Conservation (phyloP, 2,888 invertebrate genomes). For the Epinotia brunnichana region DNA sequence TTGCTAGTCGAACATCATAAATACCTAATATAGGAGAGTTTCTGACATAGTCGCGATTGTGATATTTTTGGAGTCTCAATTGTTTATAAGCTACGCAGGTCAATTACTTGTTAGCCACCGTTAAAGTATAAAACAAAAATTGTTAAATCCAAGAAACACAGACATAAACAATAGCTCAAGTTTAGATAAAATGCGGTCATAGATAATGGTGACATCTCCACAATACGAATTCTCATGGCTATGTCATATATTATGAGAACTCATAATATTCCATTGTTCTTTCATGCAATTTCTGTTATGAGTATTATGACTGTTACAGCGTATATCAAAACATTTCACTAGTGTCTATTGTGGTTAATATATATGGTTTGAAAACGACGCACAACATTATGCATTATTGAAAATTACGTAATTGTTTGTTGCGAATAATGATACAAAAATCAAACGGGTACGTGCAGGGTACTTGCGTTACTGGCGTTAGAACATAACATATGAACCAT, state of each 20-base stretch:
- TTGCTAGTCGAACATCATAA: too few relatives aligned
- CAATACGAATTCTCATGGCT: neutral
- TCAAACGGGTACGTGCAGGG: too few relatives aligned
- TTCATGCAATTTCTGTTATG: conserved; percentile 1
- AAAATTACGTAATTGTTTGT: neutral
- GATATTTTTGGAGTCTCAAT: too few relatives aligned
- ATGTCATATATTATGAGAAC: neutral
- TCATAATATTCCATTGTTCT: conserved; percentile 16
- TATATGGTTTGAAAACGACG: neutral
- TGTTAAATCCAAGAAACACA: too few relatives aligned
- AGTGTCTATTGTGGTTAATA: neutral
- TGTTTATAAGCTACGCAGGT: too few relatives aligned
- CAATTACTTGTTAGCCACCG: too few relatives aligned
- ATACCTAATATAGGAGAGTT: too few relatives aligned
- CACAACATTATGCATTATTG: neutral
- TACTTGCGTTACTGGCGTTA: too few relatives aligned
- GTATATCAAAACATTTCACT: neutral
- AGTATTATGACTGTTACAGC: conserved; percentile 2
- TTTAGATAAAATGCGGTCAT: neutral
- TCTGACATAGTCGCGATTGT: too few relatives aligned
- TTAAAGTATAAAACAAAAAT: too few relatives aligned
- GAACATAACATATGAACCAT: too few relatives aligned
- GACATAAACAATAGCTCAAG: neutral
- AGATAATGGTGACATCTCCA: neutral
- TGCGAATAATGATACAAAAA: too few relatives aligned